phyloP scores from a whole-genome alignment of 2,797 vertebrate species.

The Crenuchus spilurus region DNA sequence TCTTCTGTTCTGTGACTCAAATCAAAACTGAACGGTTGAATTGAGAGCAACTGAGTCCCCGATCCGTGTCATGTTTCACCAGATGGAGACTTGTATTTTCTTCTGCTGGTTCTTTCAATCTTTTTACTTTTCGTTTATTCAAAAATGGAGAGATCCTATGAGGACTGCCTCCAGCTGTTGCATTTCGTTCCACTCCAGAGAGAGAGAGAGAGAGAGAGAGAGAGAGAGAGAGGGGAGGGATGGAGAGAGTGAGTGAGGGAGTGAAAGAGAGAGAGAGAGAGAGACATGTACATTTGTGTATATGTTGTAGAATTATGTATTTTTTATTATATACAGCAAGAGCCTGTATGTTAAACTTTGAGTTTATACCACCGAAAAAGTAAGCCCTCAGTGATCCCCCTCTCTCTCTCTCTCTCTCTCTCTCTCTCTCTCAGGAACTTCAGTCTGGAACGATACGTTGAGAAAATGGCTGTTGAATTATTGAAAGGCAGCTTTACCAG shows the following conservation, averaged over 20 bases:
- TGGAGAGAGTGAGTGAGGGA: no score
- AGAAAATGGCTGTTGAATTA: slow-evolving; percentile 41
- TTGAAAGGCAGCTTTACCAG: slow-evolving; percentile 46
- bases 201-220: slow-evolving; percentile 53
- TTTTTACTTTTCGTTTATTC: slow-evolving; percentile 75
- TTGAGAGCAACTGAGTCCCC: slow-evolving; percentile 63
- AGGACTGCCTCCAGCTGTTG: slow-evolving; percentile 78
- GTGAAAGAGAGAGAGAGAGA: background rate
- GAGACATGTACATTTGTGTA: background rate
- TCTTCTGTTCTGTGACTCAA: slow-evolving; percentile 58
- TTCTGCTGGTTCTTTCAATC: slow-evolving; percentile 44
- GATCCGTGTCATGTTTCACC: slow-evolving; percentile 74
- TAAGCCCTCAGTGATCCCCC: background rate
- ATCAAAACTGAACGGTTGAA: slow-evolving; percentile 57
- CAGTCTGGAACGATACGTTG: slow-evolving; percentile 15
- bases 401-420: background rate
- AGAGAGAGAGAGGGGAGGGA: background rate
- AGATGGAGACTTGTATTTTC: slow-evolving; percentile 72
- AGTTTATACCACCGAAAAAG: no score
- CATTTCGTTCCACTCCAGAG: slow-evolving; percentile 69
- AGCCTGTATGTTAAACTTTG: background rate
- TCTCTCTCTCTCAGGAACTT: slow-evolving; percentile 8
- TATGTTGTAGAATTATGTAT: background rate
- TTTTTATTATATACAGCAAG: background rate
- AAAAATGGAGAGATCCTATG: slow-evolving; percentile 70